Evolutionary conservation across 2,888 invertebrate species (phyloP).

Genomic region (Beris morrisii): DNA sequence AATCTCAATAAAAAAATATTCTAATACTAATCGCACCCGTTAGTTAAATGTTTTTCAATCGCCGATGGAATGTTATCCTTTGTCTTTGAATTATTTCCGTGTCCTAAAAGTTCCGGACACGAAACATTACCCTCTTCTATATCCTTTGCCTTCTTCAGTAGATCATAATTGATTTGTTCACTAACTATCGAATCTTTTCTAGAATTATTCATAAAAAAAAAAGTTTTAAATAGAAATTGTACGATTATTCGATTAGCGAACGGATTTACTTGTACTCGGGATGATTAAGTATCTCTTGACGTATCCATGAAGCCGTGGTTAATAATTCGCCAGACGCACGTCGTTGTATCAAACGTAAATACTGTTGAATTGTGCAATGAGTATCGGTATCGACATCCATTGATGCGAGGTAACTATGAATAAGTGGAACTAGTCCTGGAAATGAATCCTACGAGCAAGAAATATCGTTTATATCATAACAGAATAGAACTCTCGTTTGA

Average conservation of each 20-base stretch:
- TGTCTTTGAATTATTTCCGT: conserved; percentile 75
- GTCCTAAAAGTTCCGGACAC: conserved; percentile 77
- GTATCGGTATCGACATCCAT: conserved; percentile 99
- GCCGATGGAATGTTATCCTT: conserved; percentile 83
- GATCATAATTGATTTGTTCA: conserved; percentile 88
- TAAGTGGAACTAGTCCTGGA: conserved; percentile 91
- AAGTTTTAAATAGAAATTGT: too few species aligned
- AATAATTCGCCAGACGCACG: conserved; percentile 85
- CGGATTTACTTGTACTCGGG: conserved; percentile 81
- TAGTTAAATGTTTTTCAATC: conserved; percentile 61
- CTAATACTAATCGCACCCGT: conserved; percentile 43
- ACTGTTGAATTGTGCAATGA: conserved; percentile 95
- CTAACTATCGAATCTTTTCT: conserved; percentile 87
- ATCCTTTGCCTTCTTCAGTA: conserved; percentile 73
- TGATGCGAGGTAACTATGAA: conserved; percentile 89
- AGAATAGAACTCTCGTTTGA: background rate
- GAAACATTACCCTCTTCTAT: conserved; percentile 71
- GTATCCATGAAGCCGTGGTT: conserved; percentile 94
- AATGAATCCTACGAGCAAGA: conserved; percentile 74
- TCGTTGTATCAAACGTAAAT: conserved; percentile 87
- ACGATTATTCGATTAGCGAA: background rate
- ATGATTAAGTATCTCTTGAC: conserved; percentile 85
- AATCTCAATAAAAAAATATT: too few species aligned
- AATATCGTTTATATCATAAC: background rate
- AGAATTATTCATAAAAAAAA: conserved; percentile 42